Conservation (phyloP, 2,888 invertebrate species). For the Phortica okadai region DNA sequence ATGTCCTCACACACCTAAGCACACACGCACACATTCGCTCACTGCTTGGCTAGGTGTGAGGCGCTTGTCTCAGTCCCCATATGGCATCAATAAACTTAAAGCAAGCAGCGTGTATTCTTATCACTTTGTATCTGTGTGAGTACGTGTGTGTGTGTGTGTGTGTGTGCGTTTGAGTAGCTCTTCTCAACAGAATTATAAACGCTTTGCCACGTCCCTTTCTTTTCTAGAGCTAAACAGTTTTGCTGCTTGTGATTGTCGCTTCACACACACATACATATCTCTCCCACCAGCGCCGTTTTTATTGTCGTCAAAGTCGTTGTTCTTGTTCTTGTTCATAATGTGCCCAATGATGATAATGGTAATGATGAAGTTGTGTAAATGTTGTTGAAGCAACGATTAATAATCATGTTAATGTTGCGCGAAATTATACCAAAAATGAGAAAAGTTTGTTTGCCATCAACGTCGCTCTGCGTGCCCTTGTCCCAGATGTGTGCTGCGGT, state of each 20-base stretch:
- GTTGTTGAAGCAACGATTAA: conserved; percentile 57
- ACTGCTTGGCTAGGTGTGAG: background rate
- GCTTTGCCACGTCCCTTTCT: background rate
- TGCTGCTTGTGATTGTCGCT: background rate
- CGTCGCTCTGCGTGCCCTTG: background rate
- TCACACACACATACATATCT: background rate
- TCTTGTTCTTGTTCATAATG: background rate
- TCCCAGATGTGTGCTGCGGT: conserved; percentile 9
- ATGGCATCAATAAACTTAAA: background rate
- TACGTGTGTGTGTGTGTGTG: conserved; percentile 4
- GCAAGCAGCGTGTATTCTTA: background rate
- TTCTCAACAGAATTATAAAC: background rate
- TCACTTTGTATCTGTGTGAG: background rate
- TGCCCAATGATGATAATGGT: background rate
- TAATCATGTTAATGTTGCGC: conserved; percentile 67
- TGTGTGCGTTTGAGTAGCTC: background rate
- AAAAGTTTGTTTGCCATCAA: conserved; percentile 56
- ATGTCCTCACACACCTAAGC: background rate
- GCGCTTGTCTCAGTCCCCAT: background rate
- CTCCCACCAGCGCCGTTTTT: background rate
- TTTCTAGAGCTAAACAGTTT: background rate
- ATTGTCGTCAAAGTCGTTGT: background rate
- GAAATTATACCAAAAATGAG: conserved; percentile 64
- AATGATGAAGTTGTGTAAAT: conserved; percentile 11
- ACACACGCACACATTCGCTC: background rate